Base-by-base conservation (phyloP, 2,113 vertebrate genomes). In the Oplegnathus fasciatus region DNA sequence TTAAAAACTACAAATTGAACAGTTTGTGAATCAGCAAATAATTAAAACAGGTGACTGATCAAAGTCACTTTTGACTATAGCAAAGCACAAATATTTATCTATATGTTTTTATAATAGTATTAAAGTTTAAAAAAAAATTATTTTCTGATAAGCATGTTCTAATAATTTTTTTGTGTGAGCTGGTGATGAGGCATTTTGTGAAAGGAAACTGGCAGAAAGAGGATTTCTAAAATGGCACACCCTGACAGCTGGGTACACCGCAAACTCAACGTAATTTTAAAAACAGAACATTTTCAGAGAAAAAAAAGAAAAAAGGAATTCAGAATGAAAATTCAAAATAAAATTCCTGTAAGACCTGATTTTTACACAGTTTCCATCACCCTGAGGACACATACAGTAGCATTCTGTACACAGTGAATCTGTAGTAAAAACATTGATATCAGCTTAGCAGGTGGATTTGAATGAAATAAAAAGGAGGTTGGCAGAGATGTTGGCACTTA, bases 401-500 rank as follows among this genome's bases (percentile, higher is more conserved):
- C 50, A 52, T 9, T 75, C 8, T 32, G n/a, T 28, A 55, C 4
- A 52, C n/a, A 9, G 24, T 61, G 5, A 34, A 66, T 55, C 10
- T 55, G 20, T 14, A 54, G 24, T 78, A 55, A 55, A 26, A 44
- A 24, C 6, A 5, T 3, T 9, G 4, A 42, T 22, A 67, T 28
- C 60, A 65, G 8, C n/a, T 66, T 44, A 26, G 40, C 24, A 13
- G 6, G 5, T 50, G 62, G 13, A 40, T 28, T 42, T 50, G 9
- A 69, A 44, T 20, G 2, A 60, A 66, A 46, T 57, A 24, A 84
- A 77, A 67, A n/a, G 28, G 0, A 50, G 13, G 2, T 3, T 14
- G 8, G 22, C 37, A 78, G 52, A 44, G 37, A 71, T 15, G 18
- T 24, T 44, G 9, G 7, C n/a, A 65, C 85, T 54, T 83, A 89